Evolutionary conservation across 2,113 vertebrate species (phyloP), one percentile per base, ranked within the genome.

Genomic region (Halcyon senegalensis): DNA sequence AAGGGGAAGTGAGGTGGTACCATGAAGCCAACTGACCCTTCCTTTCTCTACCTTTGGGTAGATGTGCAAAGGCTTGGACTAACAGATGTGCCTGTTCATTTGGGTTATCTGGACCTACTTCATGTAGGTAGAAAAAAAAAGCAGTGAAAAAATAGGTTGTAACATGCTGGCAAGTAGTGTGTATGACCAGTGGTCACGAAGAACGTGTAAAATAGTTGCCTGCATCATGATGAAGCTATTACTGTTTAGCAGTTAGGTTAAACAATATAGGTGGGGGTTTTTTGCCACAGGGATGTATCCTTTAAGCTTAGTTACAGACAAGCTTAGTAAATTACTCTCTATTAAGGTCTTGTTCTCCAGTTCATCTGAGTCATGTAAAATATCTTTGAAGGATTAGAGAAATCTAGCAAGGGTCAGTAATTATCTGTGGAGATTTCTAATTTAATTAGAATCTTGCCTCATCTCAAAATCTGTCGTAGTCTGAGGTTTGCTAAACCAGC

Each of bases 371-470:
- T 60, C 27, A 11, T 3, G 3, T 33, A 41, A 88, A 74, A 24
- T 50, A 69, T 41, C 76, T 95, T 92, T 70, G 64, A 92, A 94
- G 79, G 79, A 84, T 95, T 90, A 93, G 72, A 89, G 69, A 84
- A 75, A 60, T 51, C 21, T 0, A 89, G 43, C 35, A 37, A 88
- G 60, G 68, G 64, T 70, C 60, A 63, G 39, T 72, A 53, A 84
- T 87, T 67, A 60, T 59, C 73, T 90, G 28, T 39, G 19, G 58
- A 90, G 18, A 41, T 48, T 93, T 89, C 84, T 93, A 56, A 51
- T 89, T 87, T 72, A 87, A 79, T 79, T 91, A 41, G 41, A 84
- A 50, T 74, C n/a, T 25, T 78, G n/a, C 46, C 62, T 94, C 33
- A 39, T 80, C 63, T 89, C 77, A 74, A 43, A 81, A 67, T 74